These are phyloP conservation scores for Tychaedon coryphoeus DNA, from an alignment of 2,113 vertebrate species.

Conservation along the genomic window DNA sequence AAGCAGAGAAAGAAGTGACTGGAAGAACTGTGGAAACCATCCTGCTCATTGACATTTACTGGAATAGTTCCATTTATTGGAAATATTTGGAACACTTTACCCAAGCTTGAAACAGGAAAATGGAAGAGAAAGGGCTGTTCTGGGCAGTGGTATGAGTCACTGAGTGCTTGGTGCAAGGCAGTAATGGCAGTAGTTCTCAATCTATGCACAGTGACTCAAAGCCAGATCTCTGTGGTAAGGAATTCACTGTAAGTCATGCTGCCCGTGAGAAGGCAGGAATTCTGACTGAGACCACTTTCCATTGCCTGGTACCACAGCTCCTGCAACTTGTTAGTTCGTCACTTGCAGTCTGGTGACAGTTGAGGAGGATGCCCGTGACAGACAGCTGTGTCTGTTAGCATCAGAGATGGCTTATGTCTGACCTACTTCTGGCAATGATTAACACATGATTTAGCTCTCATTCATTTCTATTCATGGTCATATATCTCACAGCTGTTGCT, in stretches of 20 bases:
- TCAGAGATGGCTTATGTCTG: slow-evolving; percentile 45
- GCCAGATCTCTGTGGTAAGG: not conserved
- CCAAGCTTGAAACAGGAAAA: not conserved
- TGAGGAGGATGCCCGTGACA: slow-evolving; percentile 25
- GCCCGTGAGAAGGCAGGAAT: not conserved
- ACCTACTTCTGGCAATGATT: slow-evolving; percentile 60
- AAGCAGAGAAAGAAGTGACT: not conserved
- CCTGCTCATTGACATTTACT: not conserved
- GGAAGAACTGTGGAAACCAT: not conserved
- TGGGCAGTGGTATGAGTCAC: not conserved
- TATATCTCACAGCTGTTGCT: slow-evolving; percentile 33
- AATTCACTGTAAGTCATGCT: not conserved
- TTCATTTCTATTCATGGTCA: slow-evolving; percentile 37
- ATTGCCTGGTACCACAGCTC: not conserved
- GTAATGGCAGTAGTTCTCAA: not conserved
- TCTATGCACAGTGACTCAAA: not conserved
- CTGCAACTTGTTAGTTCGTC: slow-evolving; percentile 10
- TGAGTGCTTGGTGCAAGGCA: not conserved
- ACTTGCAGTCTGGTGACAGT: not conserved
- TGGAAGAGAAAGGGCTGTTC: not conserved
- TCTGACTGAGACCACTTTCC: not conserved
- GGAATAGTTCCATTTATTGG: not conserved
- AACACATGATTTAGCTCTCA: slow-evolving; percentile 57
- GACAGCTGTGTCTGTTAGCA: slow-evolving; percentile 43
- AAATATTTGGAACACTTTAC: not conserved